Percentiles rank a stretch among this genome's conserved stretches.
Evolutionary conservation across 1,140 invertebrate genomes (phyloP).

Genomic region (Drosophila seguyi): DNA sequence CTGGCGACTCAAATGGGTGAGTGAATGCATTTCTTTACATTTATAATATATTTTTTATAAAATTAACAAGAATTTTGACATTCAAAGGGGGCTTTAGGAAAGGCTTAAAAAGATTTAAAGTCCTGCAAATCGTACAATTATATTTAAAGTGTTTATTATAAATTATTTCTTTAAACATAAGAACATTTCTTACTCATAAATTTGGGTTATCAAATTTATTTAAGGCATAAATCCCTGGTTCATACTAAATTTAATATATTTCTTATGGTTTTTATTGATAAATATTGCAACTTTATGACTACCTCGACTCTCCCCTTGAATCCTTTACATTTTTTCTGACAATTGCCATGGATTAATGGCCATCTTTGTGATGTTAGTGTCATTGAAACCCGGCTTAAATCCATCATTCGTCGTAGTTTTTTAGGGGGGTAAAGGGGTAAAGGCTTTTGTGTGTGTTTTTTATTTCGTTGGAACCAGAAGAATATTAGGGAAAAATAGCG

Average conservation of each 20-base stretch:
- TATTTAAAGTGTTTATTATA: neutral
- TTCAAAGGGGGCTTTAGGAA: neutral
- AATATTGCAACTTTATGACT: too few species aligned
- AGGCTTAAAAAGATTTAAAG: neutral
- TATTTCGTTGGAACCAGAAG: neutral
- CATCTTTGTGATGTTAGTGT: slow-evolving; percentile 25
- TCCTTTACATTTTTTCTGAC: neutral
- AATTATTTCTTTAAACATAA: too few species aligned
- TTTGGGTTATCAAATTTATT: too few species aligned
- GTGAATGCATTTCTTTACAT: slow-evolving; percentile 19
- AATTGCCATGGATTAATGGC: slow-evolving; percentile 1
- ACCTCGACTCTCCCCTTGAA: neutral
- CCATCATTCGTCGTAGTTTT: slow-evolving; percentile 21
- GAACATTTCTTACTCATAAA: too few species aligned
- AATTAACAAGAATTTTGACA: slow-evolving; percentile 3
- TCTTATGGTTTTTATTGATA: too few species aligned
- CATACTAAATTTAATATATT: neutral
- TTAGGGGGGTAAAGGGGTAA: neutral
- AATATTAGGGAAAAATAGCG: slow-evolving; percentile 10
- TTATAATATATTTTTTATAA: neutral
- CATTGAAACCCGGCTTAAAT: slow-evolving; percentile 26
- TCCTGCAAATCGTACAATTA: neutral
- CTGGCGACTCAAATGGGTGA: slow-evolving; percentile 80
- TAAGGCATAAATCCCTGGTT: too few species aligned
- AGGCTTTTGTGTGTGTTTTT: slow-evolving; percentile 9